Percentiles rank a stretch among this genome's conserved stretches.
Evolutionary conservation across 2,797 vertebrate species (phyloP).

Genomic region (Chaetophractus vellerosus): DNA sequence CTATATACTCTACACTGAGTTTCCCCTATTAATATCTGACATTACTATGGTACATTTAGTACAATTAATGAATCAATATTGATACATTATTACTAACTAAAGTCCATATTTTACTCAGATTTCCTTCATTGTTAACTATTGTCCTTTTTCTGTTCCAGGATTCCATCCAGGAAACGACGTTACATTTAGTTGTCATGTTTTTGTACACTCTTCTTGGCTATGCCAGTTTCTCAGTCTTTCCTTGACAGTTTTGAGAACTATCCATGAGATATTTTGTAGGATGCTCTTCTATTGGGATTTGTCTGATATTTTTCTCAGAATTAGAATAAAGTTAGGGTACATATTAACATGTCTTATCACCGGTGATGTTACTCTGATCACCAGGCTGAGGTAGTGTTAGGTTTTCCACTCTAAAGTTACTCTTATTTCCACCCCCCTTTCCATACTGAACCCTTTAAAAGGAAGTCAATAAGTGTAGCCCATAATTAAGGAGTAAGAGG

Average conservation of each 20-base stretch:
- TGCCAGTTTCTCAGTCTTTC: neutral
- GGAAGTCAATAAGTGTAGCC: neutral
- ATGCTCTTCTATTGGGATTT: neutral
- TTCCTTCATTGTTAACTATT: constrained; percentile 17
- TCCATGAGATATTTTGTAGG: neutral
- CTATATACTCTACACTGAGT: neutral
- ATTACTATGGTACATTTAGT: neutral
- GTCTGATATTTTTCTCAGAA: constrained; percentile 7
- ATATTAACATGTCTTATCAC: neutral
- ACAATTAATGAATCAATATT: neutral
- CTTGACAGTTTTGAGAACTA: neutral
- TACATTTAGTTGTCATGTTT: neutral
- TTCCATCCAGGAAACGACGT: neutral
- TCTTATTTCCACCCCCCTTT: neutral
- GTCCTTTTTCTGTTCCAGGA: neutral
- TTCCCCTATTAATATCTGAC: neutral
- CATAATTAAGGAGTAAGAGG: neutral
- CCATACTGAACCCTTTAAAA: neutral
- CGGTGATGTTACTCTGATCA: neutral
- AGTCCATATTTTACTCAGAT: neutral
- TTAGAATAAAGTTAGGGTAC: neutral
- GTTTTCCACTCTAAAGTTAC: neutral
- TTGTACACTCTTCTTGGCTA: neutral
- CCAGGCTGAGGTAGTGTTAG: neutral
- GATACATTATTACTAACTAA: neutral